Evolutionary conservation across 2,888 invertebrate species (phyloP).

Genomic region (Abrostola triplasia): DNA sequence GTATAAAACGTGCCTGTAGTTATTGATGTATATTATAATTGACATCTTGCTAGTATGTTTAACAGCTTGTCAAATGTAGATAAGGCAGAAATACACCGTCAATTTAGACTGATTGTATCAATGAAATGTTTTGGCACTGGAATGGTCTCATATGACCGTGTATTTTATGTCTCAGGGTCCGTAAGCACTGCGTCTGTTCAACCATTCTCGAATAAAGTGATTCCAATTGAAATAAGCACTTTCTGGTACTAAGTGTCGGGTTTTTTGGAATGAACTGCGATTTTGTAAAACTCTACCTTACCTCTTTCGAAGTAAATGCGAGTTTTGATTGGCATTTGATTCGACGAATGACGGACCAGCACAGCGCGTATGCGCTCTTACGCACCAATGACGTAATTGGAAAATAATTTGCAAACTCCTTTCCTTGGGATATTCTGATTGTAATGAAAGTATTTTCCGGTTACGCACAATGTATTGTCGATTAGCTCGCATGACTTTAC

Average conservation of each 20-base stretch:
- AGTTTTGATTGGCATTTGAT: no score
- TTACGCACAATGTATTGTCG: slow-evolving; percentile 7
- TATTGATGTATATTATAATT: not conserved
- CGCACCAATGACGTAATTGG: slow-evolving; percentile 15
- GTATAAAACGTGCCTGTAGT: slow-evolving; percentile 16
- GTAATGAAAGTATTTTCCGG: not conserved
- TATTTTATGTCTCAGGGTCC: no score
- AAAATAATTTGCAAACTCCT: not conserved
- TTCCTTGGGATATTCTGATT: not conserved
- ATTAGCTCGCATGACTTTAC: slow-evolving; percentile 32
- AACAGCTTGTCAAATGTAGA: slow-evolving; percentile 22
- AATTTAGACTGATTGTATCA: not conserved
- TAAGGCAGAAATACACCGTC: slow-evolving; percentile 1
- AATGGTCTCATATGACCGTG: no score
- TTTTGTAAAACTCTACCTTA: no score
- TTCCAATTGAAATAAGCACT: no score
- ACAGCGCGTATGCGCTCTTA: not conserved
- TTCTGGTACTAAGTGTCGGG: no score
- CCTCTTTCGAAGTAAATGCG: no score
- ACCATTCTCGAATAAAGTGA: no score
- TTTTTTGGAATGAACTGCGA: no score
- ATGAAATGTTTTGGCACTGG: no score
- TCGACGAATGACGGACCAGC: no score
- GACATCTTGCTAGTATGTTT: slow-evolving; percentile 12
- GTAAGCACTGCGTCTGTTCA: no score